Evolutionary conservation across 2,797 vertebrate genomes (phyloP).

Genomic region (Poecilia velifera): DNA sequence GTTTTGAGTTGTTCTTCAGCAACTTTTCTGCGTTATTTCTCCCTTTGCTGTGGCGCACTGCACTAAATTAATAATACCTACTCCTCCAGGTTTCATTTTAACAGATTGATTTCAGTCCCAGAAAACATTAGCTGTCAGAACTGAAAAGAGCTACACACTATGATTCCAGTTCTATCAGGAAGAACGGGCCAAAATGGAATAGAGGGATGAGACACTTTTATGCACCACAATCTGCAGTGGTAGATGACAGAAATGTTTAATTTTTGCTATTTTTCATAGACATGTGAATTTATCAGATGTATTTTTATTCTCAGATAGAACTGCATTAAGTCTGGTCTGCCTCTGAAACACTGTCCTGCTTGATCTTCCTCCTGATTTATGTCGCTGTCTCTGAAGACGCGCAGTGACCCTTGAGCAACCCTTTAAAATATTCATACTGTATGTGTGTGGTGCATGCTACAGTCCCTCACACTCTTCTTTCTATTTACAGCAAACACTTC

Average conservation of each 20-base stretch:
- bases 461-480: not conserved
- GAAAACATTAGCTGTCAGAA: too few species aligned
- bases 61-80: too few species aligned
- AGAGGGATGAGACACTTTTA: too few species aligned
- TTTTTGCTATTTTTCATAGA: not conserved
- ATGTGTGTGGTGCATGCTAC: constrained; percentile 10
- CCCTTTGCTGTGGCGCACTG: too few species aligned
- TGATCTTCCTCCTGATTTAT: constrained; percentile 56
- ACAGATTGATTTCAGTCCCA: too few species aligned
- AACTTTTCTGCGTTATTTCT: too few species aligned
- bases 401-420: constrained; percentile 48
- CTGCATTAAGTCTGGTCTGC: not conserved
- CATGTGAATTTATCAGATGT: not conserved
- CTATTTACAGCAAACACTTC: constrained; percentile 30
- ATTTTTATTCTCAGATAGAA: not conserved
- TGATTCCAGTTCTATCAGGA: too few species aligned
- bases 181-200: too few species aligned
- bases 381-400: constrained; percentile 52
- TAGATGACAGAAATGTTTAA: not conserved
- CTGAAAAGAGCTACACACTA: too few species aligned
- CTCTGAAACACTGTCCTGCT: not conserved
- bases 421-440: constrained; percentile 67
- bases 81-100: too few species aligned
- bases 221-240: not conserved
- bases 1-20: too few species aligned